A percentile compares a stretch with the other conserved stretches of the same genome.
Evolutionary conservation across 2,888 invertebrate species (phyloP).

Genomic region (Bursaphelenchus okinawaensis): DNA sequence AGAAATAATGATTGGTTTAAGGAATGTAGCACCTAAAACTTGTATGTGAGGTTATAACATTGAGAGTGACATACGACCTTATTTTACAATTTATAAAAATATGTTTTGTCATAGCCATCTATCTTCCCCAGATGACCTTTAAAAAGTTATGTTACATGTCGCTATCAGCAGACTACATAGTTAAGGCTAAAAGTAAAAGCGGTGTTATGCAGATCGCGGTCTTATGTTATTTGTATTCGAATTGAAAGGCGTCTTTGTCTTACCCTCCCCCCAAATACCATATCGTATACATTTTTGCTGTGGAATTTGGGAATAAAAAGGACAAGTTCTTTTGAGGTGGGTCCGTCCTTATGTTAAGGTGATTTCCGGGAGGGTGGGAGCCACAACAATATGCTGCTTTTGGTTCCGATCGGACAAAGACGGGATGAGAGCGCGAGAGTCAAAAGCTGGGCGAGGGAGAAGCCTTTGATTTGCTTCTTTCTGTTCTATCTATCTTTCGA

Average conservation of each 20-base stretch:
- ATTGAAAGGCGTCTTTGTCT: not conserved
- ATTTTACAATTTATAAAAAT: too few species aligned
- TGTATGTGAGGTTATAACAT: too few species aligned
- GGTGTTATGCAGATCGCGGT: too few species aligned
- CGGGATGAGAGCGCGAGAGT: not conserved
- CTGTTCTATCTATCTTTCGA: not conserved
- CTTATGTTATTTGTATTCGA: not conserved
- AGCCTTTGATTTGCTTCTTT: not conserved
- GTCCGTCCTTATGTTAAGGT: not conserved
- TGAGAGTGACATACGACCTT: too few species aligned
- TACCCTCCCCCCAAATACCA: not conserved
- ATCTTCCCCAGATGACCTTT: too few species aligned
- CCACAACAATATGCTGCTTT: not conserved
- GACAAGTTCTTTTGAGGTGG: not conserved
- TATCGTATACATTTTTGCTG: not conserved
- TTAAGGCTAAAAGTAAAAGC: too few species aligned
- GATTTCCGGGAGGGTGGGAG: not conserved
- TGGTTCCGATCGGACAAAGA: not conserved
- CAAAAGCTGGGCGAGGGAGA: not conserved
- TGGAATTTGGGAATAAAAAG: not conserved
- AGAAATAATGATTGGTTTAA: too few species aligned
- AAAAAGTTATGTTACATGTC: too few species aligned
- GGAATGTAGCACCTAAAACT: too few species aligned
- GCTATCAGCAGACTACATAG: too few species aligned
- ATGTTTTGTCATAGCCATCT: too few species aligned